Conservation (phyloP, 2,888 invertebrate species). For the Willowsia nigromaculata region DNA sequence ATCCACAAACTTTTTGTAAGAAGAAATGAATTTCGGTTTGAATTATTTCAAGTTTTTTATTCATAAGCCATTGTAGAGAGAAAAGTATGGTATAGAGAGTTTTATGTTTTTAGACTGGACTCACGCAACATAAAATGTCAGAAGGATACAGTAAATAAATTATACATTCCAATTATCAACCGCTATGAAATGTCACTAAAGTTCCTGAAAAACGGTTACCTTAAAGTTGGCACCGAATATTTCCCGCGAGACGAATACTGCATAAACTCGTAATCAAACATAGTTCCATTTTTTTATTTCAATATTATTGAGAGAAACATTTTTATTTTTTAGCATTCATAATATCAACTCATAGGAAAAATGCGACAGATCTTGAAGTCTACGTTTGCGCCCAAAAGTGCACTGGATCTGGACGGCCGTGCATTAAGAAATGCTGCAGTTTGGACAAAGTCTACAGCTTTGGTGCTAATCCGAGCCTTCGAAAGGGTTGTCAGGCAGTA, state of each 20-base stretch:
- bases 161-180: slow-evolving; percentile 2
- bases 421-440: slow-evolving; percentile 67
- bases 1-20: slow-evolving; percentile 57
- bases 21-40: too few relatives aligned
- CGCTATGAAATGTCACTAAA: neutral
- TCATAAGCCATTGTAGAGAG: too few relatives aligned
- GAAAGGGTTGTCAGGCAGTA: slow-evolving; percentile 48
- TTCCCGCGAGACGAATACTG: slow-evolving; percentile 67
- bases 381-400: slow-evolving; percentile 61
- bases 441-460: slow-evolving; percentile 69
- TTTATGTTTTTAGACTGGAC: slow-evolving; percentile 33
- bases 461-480: neutral
- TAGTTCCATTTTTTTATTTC: neutral
- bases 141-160: neutral
- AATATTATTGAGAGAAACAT: neutral
- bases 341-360: slow-evolving; percentile 41
- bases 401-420: slow-evolving; percentile 59
- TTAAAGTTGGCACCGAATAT: slow-evolving; percentile 54
- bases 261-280: slow-evolving; percentile 65
- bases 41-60: too few relatives aligned
- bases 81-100: too few relatives aligned
- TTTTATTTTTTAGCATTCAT: neutral
- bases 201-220: slow-evolving; percentile 68
- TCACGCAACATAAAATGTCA: slow-evolving; percentile 11
- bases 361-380: slow-evolving; percentile 60